Evolutionary conservation across 2,888 invertebrate genomes (phyloP), one percentile per base, ranked within the genome.

Genomic region (Coelinius sp.): DNA sequence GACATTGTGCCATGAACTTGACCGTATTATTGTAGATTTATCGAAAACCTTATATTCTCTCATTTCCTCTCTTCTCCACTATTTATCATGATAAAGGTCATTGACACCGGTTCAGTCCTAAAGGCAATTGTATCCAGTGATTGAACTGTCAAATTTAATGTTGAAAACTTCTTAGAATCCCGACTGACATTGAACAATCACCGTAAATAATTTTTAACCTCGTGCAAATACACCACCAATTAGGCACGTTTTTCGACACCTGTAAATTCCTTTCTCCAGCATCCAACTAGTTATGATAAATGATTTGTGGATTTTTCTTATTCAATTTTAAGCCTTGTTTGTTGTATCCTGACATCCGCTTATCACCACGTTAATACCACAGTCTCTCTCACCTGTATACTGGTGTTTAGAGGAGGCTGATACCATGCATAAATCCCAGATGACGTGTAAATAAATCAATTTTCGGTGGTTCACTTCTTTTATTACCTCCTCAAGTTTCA

Each of bases 11-110:
- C 74, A 70, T 62, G 73, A 53, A 59, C 68, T 68, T 74, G 75
- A 75, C 76, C 70, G 73, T 71, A 73, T 77, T 78, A 79, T 79
- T 78, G 75, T 73, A 77, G 80, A 81, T 82, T 82, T 82, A 82
- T 81, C 78, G 81, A 62, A 72, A 80, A 79, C 73, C 76, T 76
- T 79, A 73, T 67, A 73, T 67, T 73, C 17, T 68, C 67, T 59
- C 38, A 56, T 59, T 64, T 66, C 59, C 67, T 41, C 72, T 66
- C 25, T 70, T 62, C 66, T 67, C 44, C 59, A 31, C 35, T 41
- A 82, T 82, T 82, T 80, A 80, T 80, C 80, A 77, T 74, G 41
- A 41, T 41, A 78, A 77, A 24, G 49, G 77, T 78, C 78, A 76
- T 78, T 73, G 73, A 72, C 74, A 66, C 46, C 70, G 67, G 53